A percentile compares a stretch with the other conserved stretches of the same genome.
phyloP scores from a whole-genome alignment of 2,888 invertebrate genomes.

The Cremastinae sp. region DNA sequence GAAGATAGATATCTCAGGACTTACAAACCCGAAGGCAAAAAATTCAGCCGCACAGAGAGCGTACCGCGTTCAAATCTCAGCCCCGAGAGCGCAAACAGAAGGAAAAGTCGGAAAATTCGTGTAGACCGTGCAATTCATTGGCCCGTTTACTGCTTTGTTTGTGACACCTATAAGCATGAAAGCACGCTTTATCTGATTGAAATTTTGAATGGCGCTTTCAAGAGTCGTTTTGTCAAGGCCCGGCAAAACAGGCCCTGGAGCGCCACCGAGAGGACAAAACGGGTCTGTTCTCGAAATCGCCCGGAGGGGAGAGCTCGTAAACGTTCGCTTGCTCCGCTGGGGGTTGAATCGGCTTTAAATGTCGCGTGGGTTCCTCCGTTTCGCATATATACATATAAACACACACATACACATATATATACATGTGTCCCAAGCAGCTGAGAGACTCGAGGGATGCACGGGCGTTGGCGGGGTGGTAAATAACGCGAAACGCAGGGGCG shows the following conservation, averaged over 20 bases:
- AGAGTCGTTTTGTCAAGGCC: slow-evolving; percentile 18
- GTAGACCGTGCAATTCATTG: too few species aligned
- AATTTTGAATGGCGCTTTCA: too few species aligned
- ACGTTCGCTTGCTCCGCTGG: slow-evolving; percentile 29
- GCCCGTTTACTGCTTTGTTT: too few species aligned
- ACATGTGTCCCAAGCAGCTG: slow-evolving; percentile 23
- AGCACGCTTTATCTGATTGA: not conserved
- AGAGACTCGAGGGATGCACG: slow-evolving; percentile 51
- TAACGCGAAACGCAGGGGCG: slow-evolving; percentile 75
- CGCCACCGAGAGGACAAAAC: not conserved
- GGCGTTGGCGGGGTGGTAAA: slow-evolving; percentile 70
- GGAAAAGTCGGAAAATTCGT: too few species aligned
- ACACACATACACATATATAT: slow-evolving; percentile 20
- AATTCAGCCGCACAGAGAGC: too few species aligned
- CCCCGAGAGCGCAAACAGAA: too few species aligned
- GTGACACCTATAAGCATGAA: not conserved
- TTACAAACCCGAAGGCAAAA: too few species aligned
- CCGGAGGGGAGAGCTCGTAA: slow-evolving; percentile 15
- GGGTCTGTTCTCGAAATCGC: not conserved
- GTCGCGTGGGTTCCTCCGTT: slow-evolving; percentile 45
- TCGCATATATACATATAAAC: slow-evolving; percentile 31
- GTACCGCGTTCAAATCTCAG: too few species aligned
- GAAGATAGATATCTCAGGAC: too few species aligned
- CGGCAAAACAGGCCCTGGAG: too few species aligned
- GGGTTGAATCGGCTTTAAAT: slow-evolving; percentile 34